These are phyloP conservation scores for Platorchestia sp. DNA, from an alignment of 1,140 invertebrate genomes.

Conservation along the genomic window DNA sequence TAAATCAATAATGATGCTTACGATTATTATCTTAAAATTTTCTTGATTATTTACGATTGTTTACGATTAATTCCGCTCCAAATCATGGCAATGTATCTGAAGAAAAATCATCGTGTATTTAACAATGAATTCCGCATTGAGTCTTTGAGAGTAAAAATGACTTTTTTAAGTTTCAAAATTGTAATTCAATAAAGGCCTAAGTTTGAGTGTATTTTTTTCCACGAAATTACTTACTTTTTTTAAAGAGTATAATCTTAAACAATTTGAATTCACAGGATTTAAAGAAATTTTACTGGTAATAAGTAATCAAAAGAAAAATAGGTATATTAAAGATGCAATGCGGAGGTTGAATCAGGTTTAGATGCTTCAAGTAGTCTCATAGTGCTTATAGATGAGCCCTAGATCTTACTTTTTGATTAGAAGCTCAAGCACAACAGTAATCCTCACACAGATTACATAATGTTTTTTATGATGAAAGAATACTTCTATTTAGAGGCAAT, in stretches of 20 bases:
- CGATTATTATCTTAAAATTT: no score
- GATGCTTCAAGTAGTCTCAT: neutral
- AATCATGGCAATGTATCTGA: neutral
- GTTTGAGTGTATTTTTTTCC: no score
- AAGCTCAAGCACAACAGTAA: neutral
- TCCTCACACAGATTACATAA: neutral
- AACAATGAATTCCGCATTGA: no score
- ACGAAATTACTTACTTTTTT: no score
- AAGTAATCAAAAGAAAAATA: neutral
- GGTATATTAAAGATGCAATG: neutral
- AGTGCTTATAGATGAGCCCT: neutral
- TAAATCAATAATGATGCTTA: neutral
- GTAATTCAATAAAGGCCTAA: no score
- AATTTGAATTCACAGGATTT: no score
- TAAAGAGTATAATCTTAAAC: no score
- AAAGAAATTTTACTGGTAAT: neutral
- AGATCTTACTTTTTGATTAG: neutral
- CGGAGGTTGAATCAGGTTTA: neutral
- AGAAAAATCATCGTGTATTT: no score
- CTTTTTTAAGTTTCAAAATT: no score
- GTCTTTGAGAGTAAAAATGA: no score
- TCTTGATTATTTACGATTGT: neutral
- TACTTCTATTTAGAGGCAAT: neutral
- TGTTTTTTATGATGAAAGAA: neutral
- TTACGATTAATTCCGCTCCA: neutral